Evolutionary conservation across 1,140 invertebrate species (phyloP), one percentile per base, ranked within the genome.

Genomic region (Bradynema listronoti): DNA sequence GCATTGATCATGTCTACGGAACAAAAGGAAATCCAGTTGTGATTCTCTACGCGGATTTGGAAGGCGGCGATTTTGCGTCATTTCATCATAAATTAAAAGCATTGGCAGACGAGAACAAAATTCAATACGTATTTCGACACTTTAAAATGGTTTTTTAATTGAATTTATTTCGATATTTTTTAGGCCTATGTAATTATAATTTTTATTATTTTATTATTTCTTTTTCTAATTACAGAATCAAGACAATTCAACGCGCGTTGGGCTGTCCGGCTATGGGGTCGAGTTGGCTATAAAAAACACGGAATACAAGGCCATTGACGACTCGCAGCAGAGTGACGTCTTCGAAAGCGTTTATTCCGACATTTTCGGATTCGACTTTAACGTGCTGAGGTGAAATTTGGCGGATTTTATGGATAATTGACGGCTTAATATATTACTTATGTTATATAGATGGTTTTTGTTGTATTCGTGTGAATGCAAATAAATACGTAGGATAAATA

Each of bases 281-380:
- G 95, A 98, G 80, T 79, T 99, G 30, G 91, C 95, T 78, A 88
- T 99, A 72, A 99, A 99, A 81, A 96, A 90, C 52, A 98, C 93
- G 0, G 95, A 99, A 80, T 99, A 99, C 74, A 97, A 98, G 82
- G 92, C 91, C 41, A 89, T 95, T 76, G 94, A 98, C 83, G 93
- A 98, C 81, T 85, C 85, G 34, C 7, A 59, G 32, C 64, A 60
- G 6, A 45, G 45, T 27, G 54, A 57, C 7, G 60, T 59, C 11
- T 61, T 61, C 27, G 61, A 54, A 22, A 56, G 59, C 4, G 64
- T 59, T 3, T 9, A 22, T 6, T 50, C 66, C 11, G 69, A 77
- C 11, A 42, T 77, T 7, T 54, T 72, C 45, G 76, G 74, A 27
- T 69, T 77, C 51, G 72, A 78, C 41, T 75, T 77, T 47, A 72